Base-by-base conservation (phyloP, 2,797 vertebrate species). In the Meda fulgida region DNA sequence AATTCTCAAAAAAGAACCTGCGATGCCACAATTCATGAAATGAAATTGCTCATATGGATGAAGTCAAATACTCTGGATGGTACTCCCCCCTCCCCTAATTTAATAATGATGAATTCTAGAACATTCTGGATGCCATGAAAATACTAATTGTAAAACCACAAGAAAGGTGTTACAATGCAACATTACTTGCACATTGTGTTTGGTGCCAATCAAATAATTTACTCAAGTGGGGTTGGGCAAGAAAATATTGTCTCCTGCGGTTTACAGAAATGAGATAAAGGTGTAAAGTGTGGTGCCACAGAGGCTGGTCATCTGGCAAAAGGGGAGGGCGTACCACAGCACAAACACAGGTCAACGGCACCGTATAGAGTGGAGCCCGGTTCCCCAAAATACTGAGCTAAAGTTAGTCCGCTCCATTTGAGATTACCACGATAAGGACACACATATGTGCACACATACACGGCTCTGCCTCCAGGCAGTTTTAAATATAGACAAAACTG, bases 261-360 rank as follows among this genome's bases (percentile, higher is more conserved):
- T 53, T 72, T 58, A 38, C 23, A 34, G 70, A 29, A 48, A 91
- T 90, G 89, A 90, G 92, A 84, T 93, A 89, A 92, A 92, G 92
- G 92, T 93, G 91, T 91, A 91, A 93, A 93, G 89, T 90, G 88
- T 94, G 94, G 93, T 94, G 94, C 93, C 93, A 92, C 89, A 91
- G 91, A 93, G 94, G 92, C 94, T 94, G 93, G 93, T 91, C 94
- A 92, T 69, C n/a, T 91, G 91, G 92, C 90, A 92, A 77, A 43
- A 85, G 91, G 85, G 89, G 90, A 87, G 89, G 80, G 38, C 90
- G 92, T 93, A 94, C 93, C 93, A 46, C 93, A 92, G 92, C 83
- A 93, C 92, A 96, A 95, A 95, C 89, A 93, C 90, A 88, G 94
- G 93, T 95, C 93, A 94, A 94, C 94, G 92, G 91, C 83, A 87